Percentiles rank a stretch among this genome's conserved stretches.
Evolutionary conservation across 2,797 vertebrate genomes (phyloP).

Genomic region (Tapirus indicus): DNA sequence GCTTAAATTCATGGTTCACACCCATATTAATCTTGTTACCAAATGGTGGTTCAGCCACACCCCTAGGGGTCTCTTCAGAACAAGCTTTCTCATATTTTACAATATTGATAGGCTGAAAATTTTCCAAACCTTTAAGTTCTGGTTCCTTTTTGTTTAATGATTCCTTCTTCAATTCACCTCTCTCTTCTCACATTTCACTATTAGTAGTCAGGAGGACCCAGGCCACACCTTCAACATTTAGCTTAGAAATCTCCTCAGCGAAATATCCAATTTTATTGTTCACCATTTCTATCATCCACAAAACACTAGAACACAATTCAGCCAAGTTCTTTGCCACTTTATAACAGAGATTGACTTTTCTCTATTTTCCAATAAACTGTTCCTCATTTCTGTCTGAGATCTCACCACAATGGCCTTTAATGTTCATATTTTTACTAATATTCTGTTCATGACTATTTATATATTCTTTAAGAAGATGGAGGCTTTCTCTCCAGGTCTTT

Average conservation of each 20-base stretch:
- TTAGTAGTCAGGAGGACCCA: background rate
- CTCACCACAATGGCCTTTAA: background rate
- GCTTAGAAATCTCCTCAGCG: too few relatives aligned
- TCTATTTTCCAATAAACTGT: background rate
- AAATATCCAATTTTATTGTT: too few relatives aligned
- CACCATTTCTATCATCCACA: too few relatives aligned
- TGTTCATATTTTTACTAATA: background rate
- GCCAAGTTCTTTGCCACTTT: background rate
- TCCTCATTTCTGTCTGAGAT: background rate
- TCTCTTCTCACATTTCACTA: background rate
- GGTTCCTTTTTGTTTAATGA: too few relatives aligned
- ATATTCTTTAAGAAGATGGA: background rate
- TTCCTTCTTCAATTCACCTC: too few relatives aligned
- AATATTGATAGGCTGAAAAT: background rate
- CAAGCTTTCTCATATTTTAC: background rate
- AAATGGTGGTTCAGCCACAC: background rate
- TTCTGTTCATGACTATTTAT: background rate
- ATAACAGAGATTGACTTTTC: background rate
- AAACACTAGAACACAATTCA: background rate
- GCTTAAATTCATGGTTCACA: too few relatives aligned
- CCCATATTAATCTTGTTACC: background rate
- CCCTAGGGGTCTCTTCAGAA: background rate
- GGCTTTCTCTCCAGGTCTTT: background rate
- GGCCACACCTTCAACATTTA: background rate
- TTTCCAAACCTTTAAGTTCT: too few relatives aligned